Percentiles rank a stretch among this genome's conserved stretches.
Evolutionary conservation across 1,140 invertebrate genomes (phyloP).

Genomic region (Atta cephalotes): DNA sequence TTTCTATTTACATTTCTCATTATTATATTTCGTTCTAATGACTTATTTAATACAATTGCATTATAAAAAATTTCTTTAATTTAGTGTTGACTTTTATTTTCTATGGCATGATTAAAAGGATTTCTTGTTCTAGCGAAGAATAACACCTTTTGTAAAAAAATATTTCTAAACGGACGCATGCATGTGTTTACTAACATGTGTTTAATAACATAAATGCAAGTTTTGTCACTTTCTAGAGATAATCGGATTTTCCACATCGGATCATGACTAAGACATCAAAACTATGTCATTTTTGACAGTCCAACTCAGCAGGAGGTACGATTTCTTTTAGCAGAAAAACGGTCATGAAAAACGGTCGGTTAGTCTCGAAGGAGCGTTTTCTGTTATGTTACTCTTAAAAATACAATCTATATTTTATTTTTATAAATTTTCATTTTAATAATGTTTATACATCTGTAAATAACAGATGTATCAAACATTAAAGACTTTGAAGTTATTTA

Average conservation of each 20-base stretch:
- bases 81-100: background rate
- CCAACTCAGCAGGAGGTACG: constrained; percentile 24
- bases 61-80: background rate
- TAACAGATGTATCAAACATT: background rate
- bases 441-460: background rate
- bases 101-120: background rate
- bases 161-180: background rate
- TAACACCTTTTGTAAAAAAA: background rate
- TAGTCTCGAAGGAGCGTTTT: background rate
- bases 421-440: background rate
- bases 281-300: constrained; percentile 75
- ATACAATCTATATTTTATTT: background rate
- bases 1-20: background rate
- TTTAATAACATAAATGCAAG: background rate
- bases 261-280: constrained; percentile 83
- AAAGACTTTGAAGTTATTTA: constrained; percentile 66
- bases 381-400: background rate
- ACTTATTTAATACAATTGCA: too few species aligned
- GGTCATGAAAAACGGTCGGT: too few species aligned
- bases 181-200: background rate
- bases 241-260: constrained; percentile 77
- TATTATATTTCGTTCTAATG: too few species aligned
- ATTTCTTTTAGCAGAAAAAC: constrained; percentile 17
- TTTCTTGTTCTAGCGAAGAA: background rate
- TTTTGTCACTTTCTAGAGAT: constrained; percentile 79